Conservation (phyloP, 2,797 vertebrate genomes). For the Crenichthys baileyi region DNA sequence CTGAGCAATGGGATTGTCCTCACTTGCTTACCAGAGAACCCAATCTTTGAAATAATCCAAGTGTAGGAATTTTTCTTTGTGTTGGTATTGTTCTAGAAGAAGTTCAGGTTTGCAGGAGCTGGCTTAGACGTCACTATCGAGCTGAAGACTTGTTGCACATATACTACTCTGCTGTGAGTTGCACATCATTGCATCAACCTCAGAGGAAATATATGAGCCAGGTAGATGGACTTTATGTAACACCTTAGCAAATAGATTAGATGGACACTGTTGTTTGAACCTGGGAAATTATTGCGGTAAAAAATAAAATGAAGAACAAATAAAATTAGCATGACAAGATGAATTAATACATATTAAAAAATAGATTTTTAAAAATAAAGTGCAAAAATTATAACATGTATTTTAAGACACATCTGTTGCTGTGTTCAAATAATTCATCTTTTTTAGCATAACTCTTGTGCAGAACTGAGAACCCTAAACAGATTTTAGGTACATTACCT, state of each 20-base stretch:
- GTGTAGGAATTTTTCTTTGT: constrained; percentile 1
- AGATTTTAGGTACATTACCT: neutral
- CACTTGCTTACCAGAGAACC: constrained; percentile 33
- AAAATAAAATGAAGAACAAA: neutral
- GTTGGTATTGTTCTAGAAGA: neutral
- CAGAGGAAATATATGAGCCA: neutral
- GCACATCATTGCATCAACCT: neutral
- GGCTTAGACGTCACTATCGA: neutral
- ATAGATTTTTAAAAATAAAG: too few species aligned
- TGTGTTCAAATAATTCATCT: too few species aligned
- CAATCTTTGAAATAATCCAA: constrained; percentile 7
- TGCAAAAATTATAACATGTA: too few species aligned
- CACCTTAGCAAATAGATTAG: neutral
- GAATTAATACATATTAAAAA: neutral
- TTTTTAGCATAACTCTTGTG: too few species aligned
- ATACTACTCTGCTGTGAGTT: neutral
- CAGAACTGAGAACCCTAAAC: too few species aligned
- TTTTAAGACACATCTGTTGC: too few species aligned
- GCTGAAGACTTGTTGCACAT: neutral
- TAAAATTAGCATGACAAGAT: neutral
- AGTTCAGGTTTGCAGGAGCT: neutral
- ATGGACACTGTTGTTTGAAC: neutral
- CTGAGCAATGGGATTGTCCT: constrained; percentile 34
- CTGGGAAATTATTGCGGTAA: neutral
- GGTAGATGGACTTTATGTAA: neutral